Evolutionary conservation across 2,888 invertebrate species (phyloP), one percentile per base, ranked within the genome.

Genomic region (Abrostola triplasia): DNA sequence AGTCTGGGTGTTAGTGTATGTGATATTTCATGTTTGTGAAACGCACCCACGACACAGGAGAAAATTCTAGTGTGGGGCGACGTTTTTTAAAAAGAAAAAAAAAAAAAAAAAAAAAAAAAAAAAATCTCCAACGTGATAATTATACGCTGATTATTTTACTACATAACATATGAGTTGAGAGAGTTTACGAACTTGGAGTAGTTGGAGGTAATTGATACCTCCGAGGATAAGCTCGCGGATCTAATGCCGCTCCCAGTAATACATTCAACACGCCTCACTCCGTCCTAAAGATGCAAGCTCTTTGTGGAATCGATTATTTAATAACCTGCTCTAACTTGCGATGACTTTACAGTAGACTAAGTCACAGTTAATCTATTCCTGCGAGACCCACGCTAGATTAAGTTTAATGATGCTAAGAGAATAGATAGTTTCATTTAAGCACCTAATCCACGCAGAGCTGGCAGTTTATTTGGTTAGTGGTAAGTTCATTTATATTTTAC

Each of bases 61-160:
- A n/a, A n/a, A n/a, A n/a, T n/a, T n/a, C n/a, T n/a, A n/a, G n/a
- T n/a, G n/a, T n/a, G n/a, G n/a, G n/a, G n/a, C n/a, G n/a, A n/a
- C n/a, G n/a, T n/a, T n/a, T n/a, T n/a, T n/a, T n/a, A n/a, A n/a
- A n/a, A n/a, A n/a, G n/a, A n/a, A n/a, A n/a, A n/a, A n/a, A n/a
- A n/a, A n/a, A n/a, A n/a, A n/a, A n/a, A n/a, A n/a, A n/a, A n/a
- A n/a, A n/a, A n/a, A n/a, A n/a, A n/a, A n/a, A n/a, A n/a, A n/a
- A n/a, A n/a, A n/a, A n/a, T 74, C 74, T 69, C 40, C 24, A 58
- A 63, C 54, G 63, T 41, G 50, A 49, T 74, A 69, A 74, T 74
- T 74, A 71, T 48, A 59, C 53, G 35, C 49, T 49, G 69, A 74
- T 70, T 63, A 74, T 59, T 55, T 10, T 73, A 56, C 59, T 56